phyloP scores from a whole-genome alignment of 2,888 invertebrate species.

The Horisme vitalbata region DNA sequence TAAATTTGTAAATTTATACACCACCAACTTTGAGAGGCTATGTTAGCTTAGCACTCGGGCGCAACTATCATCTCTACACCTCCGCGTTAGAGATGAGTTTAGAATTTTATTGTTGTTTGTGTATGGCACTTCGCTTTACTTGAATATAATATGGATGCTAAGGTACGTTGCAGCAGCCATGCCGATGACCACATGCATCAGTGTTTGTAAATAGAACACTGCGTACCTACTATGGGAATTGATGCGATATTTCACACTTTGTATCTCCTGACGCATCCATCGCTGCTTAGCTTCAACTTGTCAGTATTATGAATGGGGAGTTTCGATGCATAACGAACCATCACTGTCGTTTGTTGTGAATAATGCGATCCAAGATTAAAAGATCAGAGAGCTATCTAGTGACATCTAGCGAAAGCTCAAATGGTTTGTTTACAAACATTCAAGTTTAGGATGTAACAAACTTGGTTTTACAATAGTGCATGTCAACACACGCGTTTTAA shows the following conservation, averaged over 20 bases:
- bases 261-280: constrained; percentile 49
- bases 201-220: constrained; percentile 81
- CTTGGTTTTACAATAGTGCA: constrained; percentile 25
- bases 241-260: constrained; percentile 55
- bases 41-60: constrained; percentile 40
- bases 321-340: constrained; percentile 45
- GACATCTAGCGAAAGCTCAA: constrained; percentile 59
- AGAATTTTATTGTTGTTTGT: constrained; percentile 6
- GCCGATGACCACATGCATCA: constrained; percentile 83
- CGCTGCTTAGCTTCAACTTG: constrained; percentile 43
- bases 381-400: constrained; percentile 60
- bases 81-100: constrained; percentile 24
- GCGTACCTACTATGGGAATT: constrained; percentile 53
- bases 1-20: constrained; percentile 81
- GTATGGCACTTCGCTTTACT: constrained; percentile 56
- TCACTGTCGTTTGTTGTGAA: constrained; percentile 32
- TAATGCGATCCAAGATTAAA: constrained; percentile 36
- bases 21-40: constrained; percentile 68
- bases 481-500: constrained; percentile 38
- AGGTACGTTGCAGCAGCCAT: constrained; percentile 77
- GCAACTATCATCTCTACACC: constrained; percentile 52
- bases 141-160: constrained; percentile 65
- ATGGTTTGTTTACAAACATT: constrained; percentile 74
- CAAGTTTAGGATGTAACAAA: constrained; percentile 31
- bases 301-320: constrained; percentile 36